phyloP scores from a whole-genome alignment of 2,888 invertebrate species.

The Dendrolimus pini region DNA sequence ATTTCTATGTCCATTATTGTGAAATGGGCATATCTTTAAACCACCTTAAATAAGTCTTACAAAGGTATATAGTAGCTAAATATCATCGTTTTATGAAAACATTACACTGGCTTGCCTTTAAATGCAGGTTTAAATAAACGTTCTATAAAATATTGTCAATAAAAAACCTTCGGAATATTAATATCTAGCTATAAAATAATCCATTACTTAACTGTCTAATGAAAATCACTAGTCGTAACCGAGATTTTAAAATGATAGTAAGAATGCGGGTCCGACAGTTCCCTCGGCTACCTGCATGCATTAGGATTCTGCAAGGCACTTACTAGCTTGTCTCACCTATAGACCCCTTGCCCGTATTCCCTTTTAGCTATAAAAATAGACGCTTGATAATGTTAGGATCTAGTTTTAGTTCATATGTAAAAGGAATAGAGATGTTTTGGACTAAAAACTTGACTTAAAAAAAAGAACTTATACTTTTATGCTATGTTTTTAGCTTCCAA shows the following conservation, averaged over 20 bases:
- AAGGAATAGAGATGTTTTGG: constrained; percentile 32
- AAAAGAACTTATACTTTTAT: background rate
- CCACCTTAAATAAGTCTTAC: too few relatives aligned
- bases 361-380: constrained; percentile 66
- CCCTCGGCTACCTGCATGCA: constrained; percentile 54
- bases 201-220: background rate
- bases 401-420: constrained; percentile 34
- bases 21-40: too few relatives aligned
- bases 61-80: too few relatives aligned
- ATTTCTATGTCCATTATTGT: too few relatives aligned
- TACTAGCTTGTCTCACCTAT: constrained; percentile 61
- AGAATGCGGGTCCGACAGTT: constrained; percentile 26
- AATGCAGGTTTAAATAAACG: too few relatives aligned
- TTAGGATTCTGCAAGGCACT: constrained; percentile 63
- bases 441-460: background rate
- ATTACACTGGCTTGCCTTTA: too few relatives aligned
- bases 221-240: constrained; percentile 2
- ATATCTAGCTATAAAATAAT: background rate
- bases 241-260: constrained; percentile 18
- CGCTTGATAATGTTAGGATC: constrained; percentile 63
- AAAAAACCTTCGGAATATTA: too few relatives aligned
- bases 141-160: too few relatives aligned
- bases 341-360: constrained; percentile 76
- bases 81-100: too few relatives aligned
- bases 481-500: background rate